Percentiles rank a stretch among this genome's conserved stretches.
phyloP scores from a whole-genome alignment of 2,888 invertebrate genomes.

The Biston betularia region DNA sequence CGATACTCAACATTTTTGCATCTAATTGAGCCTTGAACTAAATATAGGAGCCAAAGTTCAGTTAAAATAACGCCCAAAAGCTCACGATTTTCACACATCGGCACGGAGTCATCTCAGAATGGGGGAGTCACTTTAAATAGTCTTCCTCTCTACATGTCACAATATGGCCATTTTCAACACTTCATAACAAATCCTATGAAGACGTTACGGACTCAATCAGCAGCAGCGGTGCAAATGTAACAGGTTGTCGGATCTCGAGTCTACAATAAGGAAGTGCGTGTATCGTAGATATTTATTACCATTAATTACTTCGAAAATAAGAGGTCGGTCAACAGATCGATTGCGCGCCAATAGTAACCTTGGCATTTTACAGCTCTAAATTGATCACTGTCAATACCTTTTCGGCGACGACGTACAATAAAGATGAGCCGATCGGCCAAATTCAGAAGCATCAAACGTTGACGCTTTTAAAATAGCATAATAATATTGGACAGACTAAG shows the following conservation, averaged over 20 bases:
- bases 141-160: too few relatives aligned
- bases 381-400: slow-evolving; percentile 46
- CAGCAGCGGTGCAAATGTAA: too few relatives aligned
- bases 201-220: too few relatives aligned
- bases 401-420: slow-evolving; percentile 38
- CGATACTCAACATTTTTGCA: too few relatives aligned
- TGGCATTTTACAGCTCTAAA: slow-evolving; percentile 48
- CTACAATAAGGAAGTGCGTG: neutral
- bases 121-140: too few relatives aligned
- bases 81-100: too few relatives aligned
- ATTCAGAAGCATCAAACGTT: slow-evolving; percentile 19
- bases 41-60: too few relatives aligned
- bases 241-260: neutral
- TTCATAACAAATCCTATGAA: too few relatives aligned
- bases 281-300: slow-evolving; percentile 9
- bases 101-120: too few relatives aligned
- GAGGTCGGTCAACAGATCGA: slow-evolving; percentile 34
- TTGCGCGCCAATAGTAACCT: slow-evolving; percentile 46
- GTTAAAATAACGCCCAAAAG: too few relatives aligned
- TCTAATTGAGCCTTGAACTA: too few relatives aligned
- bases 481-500: neutral
- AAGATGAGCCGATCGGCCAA: slow-evolving; percentile 29
- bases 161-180: too few relatives aligned
- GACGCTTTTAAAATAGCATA: neutral
- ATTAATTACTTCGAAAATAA: slow-evolving; percentile 29